Percentiles rank a stretch among this genome's conserved stretches.
Conservation (phyloP, 2,888 invertebrate species). For the Tetragnatha montana region DNA sequence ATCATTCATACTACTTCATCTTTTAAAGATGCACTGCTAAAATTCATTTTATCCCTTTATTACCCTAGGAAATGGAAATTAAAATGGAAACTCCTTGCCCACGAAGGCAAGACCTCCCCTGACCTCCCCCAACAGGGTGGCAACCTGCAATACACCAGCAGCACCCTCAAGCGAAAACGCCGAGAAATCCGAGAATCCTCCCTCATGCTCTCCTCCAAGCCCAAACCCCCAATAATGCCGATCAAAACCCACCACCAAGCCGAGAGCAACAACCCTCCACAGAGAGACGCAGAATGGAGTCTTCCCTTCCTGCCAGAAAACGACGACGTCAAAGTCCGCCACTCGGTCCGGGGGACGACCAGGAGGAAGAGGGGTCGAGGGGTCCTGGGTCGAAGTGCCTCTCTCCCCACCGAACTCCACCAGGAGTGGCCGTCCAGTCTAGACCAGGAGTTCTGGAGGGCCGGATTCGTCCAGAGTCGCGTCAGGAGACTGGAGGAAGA, state of each 20-base stretch:
- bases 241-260: too few species aligned
- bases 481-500: constrained; percentile 71
- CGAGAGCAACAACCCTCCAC: not conserved
- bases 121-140: not conserved
- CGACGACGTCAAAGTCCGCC: constrained; percentile 37
- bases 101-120: not conserved
- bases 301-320: constrained; percentile 14
- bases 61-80: constrained; percentile 9
- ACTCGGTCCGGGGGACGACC: constrained; percentile 50
- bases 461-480: constrained; percentile 67
- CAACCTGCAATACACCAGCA: constrained; percentile 47
- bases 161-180: constrained; percentile 40
- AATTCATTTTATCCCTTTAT: not conserved
- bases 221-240: not conserved
- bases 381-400: constrained; percentile 22
- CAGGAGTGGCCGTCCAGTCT: not conserved
- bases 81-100: constrained; percentile 25
- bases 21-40: not conserved
- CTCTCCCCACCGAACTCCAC: constrained; percentile 46
- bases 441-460: constrained; percentile 60
- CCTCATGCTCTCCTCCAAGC: not conserved
- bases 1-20: not conserved
- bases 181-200: constrained; percentile 25
- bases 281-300: constrained; percentile 20
- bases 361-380: constrained; percentile 45